Evolutionary conservation across 2,113 vertebrate species (phyloP).

Genomic region (Hemiprocne comata): DNA sequence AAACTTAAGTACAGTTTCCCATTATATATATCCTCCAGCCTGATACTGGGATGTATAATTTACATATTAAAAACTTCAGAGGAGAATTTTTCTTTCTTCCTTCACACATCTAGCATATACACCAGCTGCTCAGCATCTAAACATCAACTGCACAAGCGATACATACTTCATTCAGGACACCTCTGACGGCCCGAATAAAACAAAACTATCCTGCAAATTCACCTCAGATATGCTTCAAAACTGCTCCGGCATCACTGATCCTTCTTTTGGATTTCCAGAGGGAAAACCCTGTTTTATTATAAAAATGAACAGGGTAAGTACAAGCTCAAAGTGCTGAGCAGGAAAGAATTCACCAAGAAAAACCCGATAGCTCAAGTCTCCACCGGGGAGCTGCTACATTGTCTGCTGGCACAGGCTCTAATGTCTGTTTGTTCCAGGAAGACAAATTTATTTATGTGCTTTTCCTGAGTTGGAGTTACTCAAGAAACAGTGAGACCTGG

Average conservation of each 20-base stretch:
- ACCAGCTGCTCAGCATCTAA: conserved; percentile 73
- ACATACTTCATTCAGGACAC: conserved; percentile 78
- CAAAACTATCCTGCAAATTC: conserved; percentile 87
- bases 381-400: accelerated
- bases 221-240: conserved; percentile 80
- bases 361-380: neutral
- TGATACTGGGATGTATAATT: neutral
- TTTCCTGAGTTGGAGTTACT: neutral
- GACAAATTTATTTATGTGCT: neutral
- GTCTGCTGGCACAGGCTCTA: neutral
- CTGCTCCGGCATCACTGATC: conserved; percentile 83
- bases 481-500: neutral
- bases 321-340: neutral
- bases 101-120: conserved; percentile 79
- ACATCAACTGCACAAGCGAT: conserved; percentile 77
- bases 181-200: conserved; percentile 79
- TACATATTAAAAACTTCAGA: neutral
- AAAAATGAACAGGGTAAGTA: conserved; percentile 91
- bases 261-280: conserved; percentile 84
- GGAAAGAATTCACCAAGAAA: neutral
- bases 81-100: neutral
- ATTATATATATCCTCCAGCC: neutral
- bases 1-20: neutral
- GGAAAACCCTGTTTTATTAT: conserved; percentile 87
- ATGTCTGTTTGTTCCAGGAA: neutral